Evolutionary conservation across 2,113 vertebrate genomes (phyloP), one percentile per base, ranked within the genome.

Genomic region (Gymnorhina tibicen): DNA sequence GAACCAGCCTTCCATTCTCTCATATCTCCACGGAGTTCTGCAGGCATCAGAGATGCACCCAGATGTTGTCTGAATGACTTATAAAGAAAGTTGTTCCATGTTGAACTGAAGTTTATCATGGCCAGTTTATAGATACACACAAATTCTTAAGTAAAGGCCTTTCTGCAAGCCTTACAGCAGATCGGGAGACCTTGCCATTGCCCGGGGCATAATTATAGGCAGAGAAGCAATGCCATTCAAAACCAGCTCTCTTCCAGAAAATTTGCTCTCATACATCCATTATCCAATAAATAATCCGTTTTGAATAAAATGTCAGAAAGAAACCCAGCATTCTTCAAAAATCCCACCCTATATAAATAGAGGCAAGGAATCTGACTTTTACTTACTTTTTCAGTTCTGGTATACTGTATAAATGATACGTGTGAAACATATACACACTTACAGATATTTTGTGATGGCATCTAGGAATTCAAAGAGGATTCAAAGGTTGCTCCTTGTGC

Each of bases 1-100:
- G 55, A 27, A n/a, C 7, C 10, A 79, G 11, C 16, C 26, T 59
- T 64, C 11, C 9, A 14, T 67, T 64, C 66, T 84, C 37, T 64
- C 30, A 7, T 12, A 42, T 12, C 3, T 91, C 21, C 16, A 27
- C 0, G 0, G 42, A 76, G 6, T 24, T 46, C 16, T 39, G 26
- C 15, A 80, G 10, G 52, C 35, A 46, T 59, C 53, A 82, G 39
- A 72, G 16, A 26, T 49, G 44, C 11, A 66, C 16, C 5, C 58
- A 62, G 64, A 16, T 64, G 19, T 32, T 49, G 13, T 44, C 49
- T 52, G 37, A 79, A 73, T 4, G 26, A 15, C 28, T 77, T 84
- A 18, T 4, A 32, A 67, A 62, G 15, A 33, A 75, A 62, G 5
- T 17, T 1, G 0, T 52, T 81, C 23, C 28, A 39, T 21, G 70